Evolutionary conservation across 2,113 vertebrate genomes (phyloP), one percentile per base, ranked within the genome.

Genomic region (Apteryx owenii): DNA sequence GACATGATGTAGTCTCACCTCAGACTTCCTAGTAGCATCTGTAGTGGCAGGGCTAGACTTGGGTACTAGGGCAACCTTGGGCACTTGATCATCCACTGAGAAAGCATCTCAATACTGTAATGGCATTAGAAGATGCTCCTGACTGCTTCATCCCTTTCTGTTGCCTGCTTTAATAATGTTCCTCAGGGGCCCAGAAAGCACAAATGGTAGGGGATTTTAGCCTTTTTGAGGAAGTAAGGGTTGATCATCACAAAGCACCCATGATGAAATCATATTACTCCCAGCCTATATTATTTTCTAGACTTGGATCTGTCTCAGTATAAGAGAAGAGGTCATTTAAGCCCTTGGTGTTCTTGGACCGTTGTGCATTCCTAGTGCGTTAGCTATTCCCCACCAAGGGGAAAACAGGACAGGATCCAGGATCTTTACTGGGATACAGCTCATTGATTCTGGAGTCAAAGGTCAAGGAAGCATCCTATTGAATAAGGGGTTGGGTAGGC

Each of bases 171-270:
- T 72, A 92, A 38, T 29, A 79, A 29, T 29, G 46, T 9, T 80
- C 50, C 25, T 53, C 4, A 1, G 58, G 12, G 25, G 73, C 31
- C 16, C 18, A 5, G 8, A n/a, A 1, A 65, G 3, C 4, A 0
- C 4, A 60, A 38, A 61, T 48, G 53, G 18, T 64, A 9, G 46
- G 46, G 46, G 46, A 48, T 19, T 48, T 48, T 19, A 19, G 46
- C 17, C 46, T 48, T 48, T 48, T 48, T 48, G 46, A 48, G 46
- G 46, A 48, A 48, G 18, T 48, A 48, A 18, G 46, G 46, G 17
- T 48, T 48, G 46, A 18, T 48, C 46, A 19, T 48, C 19, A 48
- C 46, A 48, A 48, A 48, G 46, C 46, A 48, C 18, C 18, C 19
- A 48, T 9, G 18, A 48, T 48, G 46, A 48, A 48, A 48, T 18